Base-by-base conservation (phyloP, 2,113 vertebrate genomes). In the Pelobates fuscus region DNA sequence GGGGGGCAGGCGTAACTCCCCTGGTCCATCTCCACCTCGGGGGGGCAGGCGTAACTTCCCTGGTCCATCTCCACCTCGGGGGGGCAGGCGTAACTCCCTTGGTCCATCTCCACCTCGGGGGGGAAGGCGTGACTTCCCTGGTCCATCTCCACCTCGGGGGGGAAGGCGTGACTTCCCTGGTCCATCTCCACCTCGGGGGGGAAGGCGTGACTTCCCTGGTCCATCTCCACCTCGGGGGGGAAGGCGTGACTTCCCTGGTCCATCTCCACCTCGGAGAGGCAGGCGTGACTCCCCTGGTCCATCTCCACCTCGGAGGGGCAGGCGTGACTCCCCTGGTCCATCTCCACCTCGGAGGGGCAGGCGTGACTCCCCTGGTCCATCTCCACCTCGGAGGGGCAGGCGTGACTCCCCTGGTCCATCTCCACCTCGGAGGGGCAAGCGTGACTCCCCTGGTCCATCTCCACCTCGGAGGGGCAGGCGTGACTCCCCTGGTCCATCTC, bases 391-490 rank as follows among this genome's bases (percentile, higher is more conserved):
- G 0, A 21, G 73, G 76, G 74, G 65, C 7, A 71, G 64, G 2
- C 74, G 69, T 0, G 77, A 78, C 43, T 81, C 80, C 2, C 81
- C 71, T 0, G 82, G 79, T 10, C 23, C 3, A 4, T 81, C 72
- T 1, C 79, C 54, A 0, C 68, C 26, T 0, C 7, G 79, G 46
- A 67, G 55, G 0, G 58, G 30, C 32, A 37, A 64, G 2, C 78
- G 80, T 1, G 78, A 82, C 58, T 87, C 80, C 1, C 80, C 86
- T 0, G 82, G 81, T 30, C 79, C 0, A 78, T 32, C 30, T 10
- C 30, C 30, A 5, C 30, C 30, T 32, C 30, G 30, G 4, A 32
- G 30, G 30, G 30, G 30, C 30, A 32, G 30, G 10, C 30, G 30
- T 32, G 30, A 32, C 30, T 32, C 30, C 30, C 30, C 30, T 32